Conservation (phyloP, 2,888 invertebrate genomes). For the Trichogramma dendrolimi region DNA sequence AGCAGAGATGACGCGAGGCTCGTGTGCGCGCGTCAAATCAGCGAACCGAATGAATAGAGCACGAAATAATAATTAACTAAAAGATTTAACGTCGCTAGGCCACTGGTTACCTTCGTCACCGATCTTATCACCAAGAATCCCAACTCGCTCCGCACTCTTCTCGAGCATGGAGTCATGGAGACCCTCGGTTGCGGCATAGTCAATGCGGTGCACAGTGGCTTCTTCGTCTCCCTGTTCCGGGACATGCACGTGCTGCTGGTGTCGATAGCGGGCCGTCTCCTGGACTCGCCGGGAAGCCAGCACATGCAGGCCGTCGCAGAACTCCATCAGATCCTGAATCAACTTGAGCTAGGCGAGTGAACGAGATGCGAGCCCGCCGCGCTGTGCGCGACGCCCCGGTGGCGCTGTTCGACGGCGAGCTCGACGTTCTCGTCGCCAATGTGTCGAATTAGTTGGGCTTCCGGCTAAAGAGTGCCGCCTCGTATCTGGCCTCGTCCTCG, state of each 20-base stretch:
- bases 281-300: conserved; percentile 51
- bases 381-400: conserved; percentile 56
- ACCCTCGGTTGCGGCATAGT: conserved; percentile 50
- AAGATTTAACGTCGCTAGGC: conserved; percentile 57
- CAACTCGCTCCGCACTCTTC: conserved; percentile 43
- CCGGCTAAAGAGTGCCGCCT: conserved; percentile 45
- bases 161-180: conserved; percentile 54
- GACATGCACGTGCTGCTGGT: conserved; percentile 50
- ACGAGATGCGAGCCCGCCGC: conserved; percentile 43
- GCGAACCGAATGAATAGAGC: too few relatives aligned
- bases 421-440: conserved; percentile 54
- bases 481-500: conserved; percentile 47
- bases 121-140: conserved; percentile 56
- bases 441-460: conserved; percentile 46
- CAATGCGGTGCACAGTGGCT: conserved; percentile 44
- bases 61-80: too few relatives aligned
- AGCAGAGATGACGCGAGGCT: too few relatives aligned
- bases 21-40: too few relatives aligned
- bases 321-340: conserved; percentile 59
- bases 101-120: conserved; percentile 57
- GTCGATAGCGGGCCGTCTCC: conserved; percentile 47
- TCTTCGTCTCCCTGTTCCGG: conserved; percentile 40
- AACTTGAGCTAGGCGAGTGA: conserved; percentile 52
- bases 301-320: conserved; percentile 56
- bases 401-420: conserved; percentile 56